These are phyloP conservation scores for Gallinago jamesoni DNA, from an alignment of 2,113 vertebrate genomes.

Conservation along the genomic window DNA sequence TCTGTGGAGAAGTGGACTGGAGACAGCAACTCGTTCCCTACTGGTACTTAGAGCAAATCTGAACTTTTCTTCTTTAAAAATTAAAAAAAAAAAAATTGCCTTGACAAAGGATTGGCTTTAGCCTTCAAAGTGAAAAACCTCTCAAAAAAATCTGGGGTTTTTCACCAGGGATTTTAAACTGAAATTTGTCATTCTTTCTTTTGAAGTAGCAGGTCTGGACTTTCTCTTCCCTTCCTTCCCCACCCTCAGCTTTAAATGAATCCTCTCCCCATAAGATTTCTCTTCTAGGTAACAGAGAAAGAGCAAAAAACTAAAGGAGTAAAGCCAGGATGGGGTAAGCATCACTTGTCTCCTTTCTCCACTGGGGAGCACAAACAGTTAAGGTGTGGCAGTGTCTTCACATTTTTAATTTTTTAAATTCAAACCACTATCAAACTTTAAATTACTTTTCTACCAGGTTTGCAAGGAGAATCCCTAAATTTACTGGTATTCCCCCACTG, in stretches of 20 bases:
- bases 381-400: neutral
- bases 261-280: neutral
- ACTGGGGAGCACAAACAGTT: neutral
- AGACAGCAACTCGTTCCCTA: neutral
- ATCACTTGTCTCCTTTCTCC: neutral
- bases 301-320: neutral
- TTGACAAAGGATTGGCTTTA: neutral
- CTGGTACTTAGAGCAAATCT: neutral
- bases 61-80: neutral
- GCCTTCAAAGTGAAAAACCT: neutral
- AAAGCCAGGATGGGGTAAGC: neutral
- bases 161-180: constrained; percentile 3
- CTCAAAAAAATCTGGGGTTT: neutral
- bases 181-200: constrained; percentile 17
- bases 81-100: neutral
- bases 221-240: neutral
- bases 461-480: neutral
- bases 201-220: neutral
- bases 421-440: neutral
- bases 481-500: fast-evolving
- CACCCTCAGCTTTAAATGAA: neutral
- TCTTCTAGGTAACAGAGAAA: neutral
- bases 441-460: neutral
- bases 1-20: neutral
- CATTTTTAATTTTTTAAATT: neutral